Evolutionary conservation across 2,113 vertebrate species (phyloP).

Genomic region (Mus spicilegus): DNA sequence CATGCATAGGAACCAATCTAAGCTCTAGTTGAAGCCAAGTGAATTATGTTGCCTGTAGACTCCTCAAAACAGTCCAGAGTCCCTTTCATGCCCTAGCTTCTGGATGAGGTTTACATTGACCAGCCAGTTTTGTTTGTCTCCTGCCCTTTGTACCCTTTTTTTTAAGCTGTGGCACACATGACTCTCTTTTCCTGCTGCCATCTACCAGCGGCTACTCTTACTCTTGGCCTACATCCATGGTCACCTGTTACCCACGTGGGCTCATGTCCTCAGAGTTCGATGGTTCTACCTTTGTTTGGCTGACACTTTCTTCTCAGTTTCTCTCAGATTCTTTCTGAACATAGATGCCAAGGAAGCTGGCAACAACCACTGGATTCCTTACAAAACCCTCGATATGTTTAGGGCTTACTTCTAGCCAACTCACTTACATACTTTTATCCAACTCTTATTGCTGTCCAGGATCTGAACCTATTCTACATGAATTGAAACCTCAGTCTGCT

Average conservation of each 20-base stretch:
- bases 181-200: background rate
- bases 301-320: background rate
- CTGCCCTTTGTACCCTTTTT: background rate
- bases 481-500: background rate
- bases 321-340: background rate
- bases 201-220: background rate
- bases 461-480: background rate
- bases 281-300: background rate
- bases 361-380: background rate
- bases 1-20: background rate
- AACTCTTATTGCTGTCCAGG: background rate
- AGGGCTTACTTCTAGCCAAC: background rate
- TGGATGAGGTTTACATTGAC: background rate
- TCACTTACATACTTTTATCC: background rate
- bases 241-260: background rate
- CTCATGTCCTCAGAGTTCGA: fast-evolving
- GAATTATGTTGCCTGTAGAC: background rate
- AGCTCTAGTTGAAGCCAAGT: background rate
- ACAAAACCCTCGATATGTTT: background rate
- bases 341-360: background rate
- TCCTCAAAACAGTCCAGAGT: background rate
- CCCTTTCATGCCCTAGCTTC: background rate
- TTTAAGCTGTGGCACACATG: fast-evolving
- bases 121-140: background rate
- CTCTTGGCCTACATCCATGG: background rate